Base-by-base conservation (phyloP, 2,797 vertebrate species). In the Crax fasciolata region DNA sequence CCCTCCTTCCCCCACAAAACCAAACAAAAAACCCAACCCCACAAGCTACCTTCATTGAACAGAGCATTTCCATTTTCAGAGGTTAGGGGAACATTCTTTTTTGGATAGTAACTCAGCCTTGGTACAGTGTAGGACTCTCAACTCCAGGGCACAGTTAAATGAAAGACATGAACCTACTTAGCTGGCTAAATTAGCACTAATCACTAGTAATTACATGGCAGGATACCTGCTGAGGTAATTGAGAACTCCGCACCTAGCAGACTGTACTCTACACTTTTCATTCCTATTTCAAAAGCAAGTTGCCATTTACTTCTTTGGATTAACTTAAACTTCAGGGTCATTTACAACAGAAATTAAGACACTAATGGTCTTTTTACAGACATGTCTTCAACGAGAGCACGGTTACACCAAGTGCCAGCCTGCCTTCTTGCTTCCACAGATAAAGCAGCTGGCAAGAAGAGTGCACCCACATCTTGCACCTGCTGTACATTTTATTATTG, bases 161-260 rank as follows among this genome's bases (percentile, higher is more conserved):
- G 62, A 54, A 82, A 94, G 70, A 95, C 87, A 89, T 89, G 94
- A 93, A 89, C 86, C 74, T 62, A 55, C 18, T 59, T 16, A 90
- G 91, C 58, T 95, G 72, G 90, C 68, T 91, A 94, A 90, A 70
- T 62, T 72, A 38, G 58, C 90, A 75, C 54, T 85, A 70, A 80
- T 86, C 80, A 76, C 86, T 95, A 95, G 91, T 92, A 96, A 89
- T 84, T 90, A 93, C 61, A 85, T 11, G 95, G 97, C 97, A 97
- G 97, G 93, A 95, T 18, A 91, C 82, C 96, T 97, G 97, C 97
- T 94, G 97, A 96, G 97, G 89, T 96, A 97, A 97, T 13, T 5
- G 46, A 94, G 84, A 89, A 93, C 84, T 80, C 96, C 94, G 59
- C 41, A 49, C 83, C 95, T 79, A 91, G 88, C 91, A 94, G 20